Evolutionary conservation across 2,888 invertebrate genomes (phyloP), one percentile per base, ranked within the genome.

Genomic region (Palloptera scutellata): DNA sequence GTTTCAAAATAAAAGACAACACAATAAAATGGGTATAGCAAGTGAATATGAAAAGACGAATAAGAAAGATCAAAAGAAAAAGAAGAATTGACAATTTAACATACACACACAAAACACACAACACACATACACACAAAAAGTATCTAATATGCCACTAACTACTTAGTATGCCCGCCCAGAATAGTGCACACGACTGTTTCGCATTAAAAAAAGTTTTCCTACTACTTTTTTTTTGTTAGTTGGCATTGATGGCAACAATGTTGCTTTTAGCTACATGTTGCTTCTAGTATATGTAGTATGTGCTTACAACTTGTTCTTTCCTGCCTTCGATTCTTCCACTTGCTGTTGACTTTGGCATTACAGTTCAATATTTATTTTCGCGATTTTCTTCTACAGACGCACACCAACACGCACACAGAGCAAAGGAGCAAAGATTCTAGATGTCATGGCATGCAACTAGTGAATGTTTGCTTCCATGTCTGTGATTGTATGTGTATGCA

Each of bases 321-420:
- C 10, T 48, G 48, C 48, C 13, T 48, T 13, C 48, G 15, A 1
- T 12, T 8, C 54, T 12, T 54, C 19, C 19, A 17, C 17, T 72
- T 71, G 70, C 66, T 77, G 77, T 81, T 80, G 78, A 78, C 78
- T 78, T 78, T 78, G 75, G 79, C 77, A 78, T 80, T 76, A 79
- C 75, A 75, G 79, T 81, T 82, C 79, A 82, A 82, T 82, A 79
- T 81, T 81, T 82, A 78, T 78, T 74, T 79, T 78, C 79, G 81
- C 80, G 81, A 81, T 80, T 81, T 78, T 73, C 77, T 76, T 59
- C 45, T 59, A 40, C 58, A 17, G 4, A 30, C 13, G 19, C 40
- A 10, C 13, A 17, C 51, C 20, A 2, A 10, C 51, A 15, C 15
- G 48, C 40, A 48, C n/a, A 20, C 43, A 40, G 3, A 20, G 6